Percentiles rank a stretch among this genome's conserved stretches.
These are phyloP conservation scores for Casuarius casuarius DNA, from an alignment of 2,113 vertebrate genomes.

Conservation along the genomic window DNA sequence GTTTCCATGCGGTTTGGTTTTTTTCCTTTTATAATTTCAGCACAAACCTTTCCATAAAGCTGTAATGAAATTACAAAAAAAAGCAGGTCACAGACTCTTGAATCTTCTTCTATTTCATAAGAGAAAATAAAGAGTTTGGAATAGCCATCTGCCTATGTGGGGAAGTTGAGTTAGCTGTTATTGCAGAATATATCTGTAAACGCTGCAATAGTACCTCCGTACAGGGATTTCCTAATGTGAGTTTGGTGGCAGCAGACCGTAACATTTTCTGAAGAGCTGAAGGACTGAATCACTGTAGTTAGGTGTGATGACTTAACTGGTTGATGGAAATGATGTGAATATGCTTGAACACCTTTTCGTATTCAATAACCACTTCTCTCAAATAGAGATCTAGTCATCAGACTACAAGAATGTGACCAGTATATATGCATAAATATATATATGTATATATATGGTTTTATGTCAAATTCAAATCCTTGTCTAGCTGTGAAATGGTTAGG, in stretches of 20 bases:
- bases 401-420: neutral
- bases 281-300: neutral
- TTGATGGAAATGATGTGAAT: neutral
- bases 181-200: neutral
- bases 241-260: neutral
- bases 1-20: neutral
- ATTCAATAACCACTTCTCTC: neutral
- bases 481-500: neutral
- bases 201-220: neutral
- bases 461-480: neutral
- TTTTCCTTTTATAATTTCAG: slow-evolving; percentile 6
- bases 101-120: neutral
- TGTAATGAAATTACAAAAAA: neutral
- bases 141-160: fast-evolving
- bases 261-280: neutral
- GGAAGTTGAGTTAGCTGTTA: neutral
- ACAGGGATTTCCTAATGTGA: neutral
- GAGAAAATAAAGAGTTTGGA: neutral
- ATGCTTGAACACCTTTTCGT: neutral
- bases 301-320: neutral
- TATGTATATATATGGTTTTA: neutral
- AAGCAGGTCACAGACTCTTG: neutral
- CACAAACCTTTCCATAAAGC: neutral
- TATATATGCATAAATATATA: neutral
- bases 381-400: neutral